Conservation (phyloP, 2,888 invertebrate species). For the Rapana venosa region DNA sequence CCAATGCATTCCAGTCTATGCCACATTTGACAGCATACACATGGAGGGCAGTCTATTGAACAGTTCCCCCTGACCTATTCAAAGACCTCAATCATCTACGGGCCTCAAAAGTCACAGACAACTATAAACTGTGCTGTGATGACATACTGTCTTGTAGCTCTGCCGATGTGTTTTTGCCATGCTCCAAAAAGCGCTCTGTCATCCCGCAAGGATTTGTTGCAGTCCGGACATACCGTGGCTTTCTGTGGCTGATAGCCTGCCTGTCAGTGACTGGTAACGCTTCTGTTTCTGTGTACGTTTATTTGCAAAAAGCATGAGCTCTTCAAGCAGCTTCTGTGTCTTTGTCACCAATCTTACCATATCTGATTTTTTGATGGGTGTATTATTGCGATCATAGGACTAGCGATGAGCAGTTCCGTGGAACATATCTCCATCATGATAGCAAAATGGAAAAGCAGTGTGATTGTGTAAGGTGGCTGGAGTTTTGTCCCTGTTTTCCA, state of each 20-base stretch:
- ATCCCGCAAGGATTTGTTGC: neutral
- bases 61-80: neutral
- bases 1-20: neutral
- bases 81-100: neutral
- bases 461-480: slow-evolving; percentile 60
- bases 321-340: slow-evolving; percentile 22
- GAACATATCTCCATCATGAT: slow-evolving; percentile 58
- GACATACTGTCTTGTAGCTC: neutral
- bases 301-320: neutral
- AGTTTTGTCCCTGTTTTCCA: slow-evolving; percentile 76
- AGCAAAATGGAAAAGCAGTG: slow-evolving; percentile 57
- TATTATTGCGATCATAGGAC: slow-evolving; percentile 57
- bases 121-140: slow-evolving; percentile 2
- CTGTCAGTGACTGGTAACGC: neutral
- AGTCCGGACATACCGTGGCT: neutral
- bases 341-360: slow-evolving; percentile 46
- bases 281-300: slow-evolving; percentile 11
- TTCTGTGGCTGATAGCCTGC: slow-evolving; percentile 1
- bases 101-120: neutral
- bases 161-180: neutral
- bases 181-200: neutral
- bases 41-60: neutral
- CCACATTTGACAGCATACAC: neutral
- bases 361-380: slow-evolving; percentile 57
- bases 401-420: slow-evolving; percentile 59